phyloP scores from a whole-genome alignment of 2,888 invertebrate genomes.

The Caenorhabditis sp. region DNA sequence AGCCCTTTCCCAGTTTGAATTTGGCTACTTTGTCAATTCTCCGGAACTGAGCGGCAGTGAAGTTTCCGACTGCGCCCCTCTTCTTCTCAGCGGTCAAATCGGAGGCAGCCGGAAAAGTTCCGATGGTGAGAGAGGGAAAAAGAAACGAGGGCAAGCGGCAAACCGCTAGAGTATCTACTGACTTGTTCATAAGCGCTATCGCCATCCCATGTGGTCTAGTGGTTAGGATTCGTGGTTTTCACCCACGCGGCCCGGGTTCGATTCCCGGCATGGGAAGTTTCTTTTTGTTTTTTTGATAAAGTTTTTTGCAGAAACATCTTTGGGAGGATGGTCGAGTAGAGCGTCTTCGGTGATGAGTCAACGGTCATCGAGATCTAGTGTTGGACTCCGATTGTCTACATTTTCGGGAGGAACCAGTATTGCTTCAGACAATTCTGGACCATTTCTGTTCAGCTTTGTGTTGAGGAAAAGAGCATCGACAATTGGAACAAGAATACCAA shows the following conservation, averaged over 20 bases:
- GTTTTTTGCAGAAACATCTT: conserved; percentile 76
- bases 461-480: conserved; percentile 82
- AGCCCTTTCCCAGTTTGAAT: conserved; percentile 82
- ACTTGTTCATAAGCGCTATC: background rate
- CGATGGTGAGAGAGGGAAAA: conserved; percentile 61
- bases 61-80: conserved; percentile 81
- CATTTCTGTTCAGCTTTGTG: conserved; percentile 82
- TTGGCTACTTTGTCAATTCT: conserved; percentile 82
- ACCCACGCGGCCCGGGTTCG: conserved; percentile 79
- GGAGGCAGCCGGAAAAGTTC: conserved; percentile 71
- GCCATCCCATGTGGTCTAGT: conserved; percentile 74
- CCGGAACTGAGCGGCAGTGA: conserved; percentile 77
- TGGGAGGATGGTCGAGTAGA: conserved; percentile 81
- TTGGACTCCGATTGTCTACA: conserved; percentile 80
- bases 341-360: conserved; percentile 82
- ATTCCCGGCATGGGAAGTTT: conserved; percentile 76
- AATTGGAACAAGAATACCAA: conserved; percentile 81
- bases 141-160: conserved; percentile 1
- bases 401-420: conserved; percentile 82
- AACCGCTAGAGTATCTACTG: background rate
- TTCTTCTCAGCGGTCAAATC: conserved; percentile 71
- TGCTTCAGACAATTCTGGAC: conserved; percentile 82
- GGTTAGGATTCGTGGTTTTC: conserved; percentile 78
- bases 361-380: conserved; percentile 78
- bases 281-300: conserved; percentile 19